Evolutionary conservation across 2,888 invertebrate species (phyloP).

Genomic region (Xestia sexstrigata): DNA sequence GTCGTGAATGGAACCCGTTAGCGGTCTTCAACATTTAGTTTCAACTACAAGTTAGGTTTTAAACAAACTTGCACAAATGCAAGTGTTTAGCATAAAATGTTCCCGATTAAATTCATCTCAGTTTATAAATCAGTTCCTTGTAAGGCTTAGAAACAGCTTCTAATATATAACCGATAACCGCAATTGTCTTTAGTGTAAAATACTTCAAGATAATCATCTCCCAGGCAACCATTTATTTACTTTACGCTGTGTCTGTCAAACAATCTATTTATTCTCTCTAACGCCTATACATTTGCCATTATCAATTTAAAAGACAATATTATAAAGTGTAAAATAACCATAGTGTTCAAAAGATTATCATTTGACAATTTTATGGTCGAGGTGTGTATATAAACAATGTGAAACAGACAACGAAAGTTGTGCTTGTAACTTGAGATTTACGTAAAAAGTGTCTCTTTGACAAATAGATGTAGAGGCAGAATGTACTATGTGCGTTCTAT

Average conservation of each 20-base stretch:
- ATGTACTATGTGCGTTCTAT: conserved; percentile 28
- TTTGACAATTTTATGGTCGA: conserved; percentile 72
- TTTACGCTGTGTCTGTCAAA: conserved; percentile 61
- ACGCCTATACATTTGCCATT: conserved; percentile 65
- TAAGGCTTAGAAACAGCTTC: conserved; percentile 25
- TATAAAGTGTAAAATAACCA: conserved; percentile 71
- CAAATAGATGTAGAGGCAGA: conserved; percentile 22
- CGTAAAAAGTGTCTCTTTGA: conserved; percentile 58
- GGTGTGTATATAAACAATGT: conserved; percentile 59
- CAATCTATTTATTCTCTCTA: conserved; percentile 64
- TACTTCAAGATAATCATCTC: conserved; percentile 65
- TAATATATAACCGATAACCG: conserved; percentile 47
- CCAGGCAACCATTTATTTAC: conserved; percentile 58
- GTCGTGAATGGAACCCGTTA: background rate
- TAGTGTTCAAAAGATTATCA: conserved; percentile 70
- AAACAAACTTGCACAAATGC: conserved; percentile 3
- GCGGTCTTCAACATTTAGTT: conserved; percentile 1
- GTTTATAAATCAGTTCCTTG: conserved; percentile 32
- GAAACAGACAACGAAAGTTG: conserved; percentile 57
- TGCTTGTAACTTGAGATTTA: conserved; percentile 62
- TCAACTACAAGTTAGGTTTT: background rate
- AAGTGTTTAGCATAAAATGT: conserved; percentile 39
- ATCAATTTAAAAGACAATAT: conserved; percentile 69
- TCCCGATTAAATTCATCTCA: conserved; percentile 38
- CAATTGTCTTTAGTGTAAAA: conserved; percentile 62